Percentiles rank a stretch among this genome's conserved stretches.
These are phyloP conservation scores for Halcyon senegalensis DNA, from an alignment of 2,113 vertebrate species.

Conservation along the genomic window DNA sequence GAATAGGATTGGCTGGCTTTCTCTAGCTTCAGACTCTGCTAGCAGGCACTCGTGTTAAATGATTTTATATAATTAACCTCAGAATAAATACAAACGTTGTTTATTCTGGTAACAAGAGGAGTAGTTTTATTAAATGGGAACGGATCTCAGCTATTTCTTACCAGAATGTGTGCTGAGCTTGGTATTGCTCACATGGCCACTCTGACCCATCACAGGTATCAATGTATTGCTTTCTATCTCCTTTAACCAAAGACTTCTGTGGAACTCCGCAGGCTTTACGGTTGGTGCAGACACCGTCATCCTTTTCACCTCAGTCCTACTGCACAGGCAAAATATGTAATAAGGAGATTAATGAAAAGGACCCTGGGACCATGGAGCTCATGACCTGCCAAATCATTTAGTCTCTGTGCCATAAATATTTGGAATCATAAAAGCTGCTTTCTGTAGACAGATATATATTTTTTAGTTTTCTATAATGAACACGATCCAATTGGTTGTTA, in stretches of 20 bases:
- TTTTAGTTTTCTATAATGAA: background rate
- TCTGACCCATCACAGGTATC: slow-evolving; percentile 27
- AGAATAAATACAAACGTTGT: slow-evolving; percentile 46
- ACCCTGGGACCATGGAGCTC: background rate
- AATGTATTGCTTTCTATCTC: background rate
- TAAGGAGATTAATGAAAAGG: background rate
- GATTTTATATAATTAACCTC: slow-evolving; percentile 6
- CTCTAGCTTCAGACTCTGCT: slow-evolving; percentile 15
- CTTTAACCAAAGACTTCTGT: background rate
- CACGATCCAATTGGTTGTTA: background rate
- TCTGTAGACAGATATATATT: background rate
- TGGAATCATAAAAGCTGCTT: background rate
- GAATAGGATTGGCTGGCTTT: background rate
- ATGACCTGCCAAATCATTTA: background rate
- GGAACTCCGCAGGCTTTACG: background rate
- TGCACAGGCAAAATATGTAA: background rate
- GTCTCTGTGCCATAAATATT: background rate
- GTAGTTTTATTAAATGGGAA: slow-evolving; percentile 11
- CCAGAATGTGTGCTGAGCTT: background rate
- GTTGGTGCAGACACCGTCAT: background rate
- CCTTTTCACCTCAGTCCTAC: background rate
- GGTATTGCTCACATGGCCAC: slow-evolving; percentile 14
- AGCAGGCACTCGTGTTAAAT: background rate
- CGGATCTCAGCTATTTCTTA: slow-evolving; percentile 25
- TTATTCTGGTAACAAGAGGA: slow-evolving; percentile 39